Evolutionary conservation across 2,888 invertebrate species (phyloP).

Genomic region (Omphaloscelis lunosa): DNA sequence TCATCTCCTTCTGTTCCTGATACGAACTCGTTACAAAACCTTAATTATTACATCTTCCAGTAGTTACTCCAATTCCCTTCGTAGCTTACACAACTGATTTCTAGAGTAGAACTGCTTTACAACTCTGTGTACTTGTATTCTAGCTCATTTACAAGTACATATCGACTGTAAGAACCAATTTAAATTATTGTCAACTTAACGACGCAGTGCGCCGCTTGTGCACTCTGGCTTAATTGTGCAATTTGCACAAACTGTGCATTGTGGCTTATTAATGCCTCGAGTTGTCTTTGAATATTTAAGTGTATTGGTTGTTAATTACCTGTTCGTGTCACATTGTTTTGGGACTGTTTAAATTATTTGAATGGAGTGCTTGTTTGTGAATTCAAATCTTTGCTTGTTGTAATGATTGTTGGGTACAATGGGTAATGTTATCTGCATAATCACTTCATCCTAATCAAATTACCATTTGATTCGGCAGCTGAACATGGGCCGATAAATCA

Average conservation of each 20-base stretch:
- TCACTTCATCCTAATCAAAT: conserved; percentile 18
- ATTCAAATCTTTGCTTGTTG: conserved; percentile 15
- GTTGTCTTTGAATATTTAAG: conserved; percentile 60
- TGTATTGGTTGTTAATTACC: conserved; percentile 63
- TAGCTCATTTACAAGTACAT: conserved; percentile 68
- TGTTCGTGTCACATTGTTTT: conserved; percentile 42
- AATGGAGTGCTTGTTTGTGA: conserved; percentile 17
- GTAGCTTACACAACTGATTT: conserved; percentile 50
- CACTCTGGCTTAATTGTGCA: conserved; percentile 67
- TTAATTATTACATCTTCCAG: neutral
- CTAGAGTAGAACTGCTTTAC: conserved; percentile 66
- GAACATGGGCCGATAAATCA: neutral
- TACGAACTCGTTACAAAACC: neutral
- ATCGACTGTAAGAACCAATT: conserved; percentile 71
- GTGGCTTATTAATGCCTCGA: conserved; percentile 64
- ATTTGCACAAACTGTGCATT: conserved; percentile 67
- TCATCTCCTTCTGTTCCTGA: neutral
- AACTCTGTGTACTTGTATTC: conserved; percentile 64
- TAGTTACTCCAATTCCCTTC: conserved; percentile 23
- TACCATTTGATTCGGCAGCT: conserved; percentile 4
- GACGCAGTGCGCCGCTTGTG: conserved; percentile 63
- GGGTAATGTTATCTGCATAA: conserved; percentile 41
- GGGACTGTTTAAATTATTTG: conserved; percentile 40
- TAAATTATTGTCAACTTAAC: conserved; percentile 76
- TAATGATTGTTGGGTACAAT: conserved; percentile 29